A percentile compares a stretch with the other conserved stretches of the same genome.
Evolutionary conservation across 2,113 vertebrate genomes (phyloP).

Genomic region (Corythornis cristatus): DNA sequence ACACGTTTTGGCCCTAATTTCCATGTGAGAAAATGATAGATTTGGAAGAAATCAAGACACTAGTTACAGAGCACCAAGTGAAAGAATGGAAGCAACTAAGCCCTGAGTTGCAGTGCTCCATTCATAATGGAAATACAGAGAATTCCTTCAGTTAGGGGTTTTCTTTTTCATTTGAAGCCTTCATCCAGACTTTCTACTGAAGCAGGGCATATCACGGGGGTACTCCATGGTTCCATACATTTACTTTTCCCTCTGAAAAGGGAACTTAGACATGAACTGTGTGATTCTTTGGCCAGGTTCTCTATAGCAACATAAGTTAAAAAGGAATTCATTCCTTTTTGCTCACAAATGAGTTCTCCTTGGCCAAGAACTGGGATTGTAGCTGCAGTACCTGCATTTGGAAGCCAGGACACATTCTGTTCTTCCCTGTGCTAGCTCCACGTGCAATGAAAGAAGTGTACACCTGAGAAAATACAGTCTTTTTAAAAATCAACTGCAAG

Average conservation of each 20-base stretch:
- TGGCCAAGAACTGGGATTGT: fast-evolving
- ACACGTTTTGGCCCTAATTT: neutral
- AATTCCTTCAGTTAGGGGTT: neutral
- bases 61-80: neutral
- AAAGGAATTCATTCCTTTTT: neutral
- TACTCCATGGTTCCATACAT: neutral
- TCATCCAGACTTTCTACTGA: neutral
- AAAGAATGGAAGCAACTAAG: neutral
- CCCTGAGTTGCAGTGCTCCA: fast-evolving
- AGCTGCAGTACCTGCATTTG: neutral
- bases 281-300: neutral
- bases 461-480: neutral
- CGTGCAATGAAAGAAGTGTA: neutral
- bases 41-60: neutral
- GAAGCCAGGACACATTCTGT: neutral
- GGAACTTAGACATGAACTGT: neutral
- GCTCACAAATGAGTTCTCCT: neutral
- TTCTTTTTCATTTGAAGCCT: neutral
- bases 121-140: neutral
- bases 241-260: neutral
- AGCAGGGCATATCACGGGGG: neutral
- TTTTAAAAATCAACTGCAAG: neutral
- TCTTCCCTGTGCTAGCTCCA: neutral
- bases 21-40: neutral
- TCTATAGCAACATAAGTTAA: neutral